Evolutionary conservation across 2,888 invertebrate species (phyloP).

Genomic region (Sarcophaga variegata): DNA sequence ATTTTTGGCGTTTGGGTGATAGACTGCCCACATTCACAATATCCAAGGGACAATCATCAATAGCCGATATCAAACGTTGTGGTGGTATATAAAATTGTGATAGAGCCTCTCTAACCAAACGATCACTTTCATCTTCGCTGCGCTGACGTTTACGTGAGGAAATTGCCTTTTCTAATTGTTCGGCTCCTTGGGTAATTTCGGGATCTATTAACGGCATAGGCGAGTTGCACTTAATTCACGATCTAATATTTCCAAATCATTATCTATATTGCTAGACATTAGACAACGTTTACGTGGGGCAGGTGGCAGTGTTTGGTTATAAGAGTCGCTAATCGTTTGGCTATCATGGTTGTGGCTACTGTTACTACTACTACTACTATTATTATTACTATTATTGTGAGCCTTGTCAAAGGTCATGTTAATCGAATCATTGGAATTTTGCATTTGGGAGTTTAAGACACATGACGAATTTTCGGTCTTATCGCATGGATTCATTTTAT

Average conservation of each 20-base stretch:
- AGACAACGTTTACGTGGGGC: slow-evolving; percentile 76
- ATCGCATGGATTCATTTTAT: slow-evolving; percentile 67
- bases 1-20: slow-evolving; percentile 61
- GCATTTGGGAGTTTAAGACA: slow-evolving; percentile 27
- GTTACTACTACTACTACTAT: slow-evolving; percentile 12
- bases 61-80: slow-evolving; percentile 86
- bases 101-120: slow-evolving; percentile 87
- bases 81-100: slow-evolving; percentile 88
- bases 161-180: slow-evolving; percentile 80
- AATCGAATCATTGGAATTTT: slow-evolving; percentile 35
- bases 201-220: slow-evolving; percentile 82
- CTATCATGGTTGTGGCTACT: slow-evolving; percentile 16
- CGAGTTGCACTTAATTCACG: slow-evolving; percentile 82
- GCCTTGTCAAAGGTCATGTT: slow-evolving; percentile 8
- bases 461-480: slow-evolving; percentile 50
- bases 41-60: slow-evolving; percentile 84
- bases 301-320: slow-evolving; percentile 4
- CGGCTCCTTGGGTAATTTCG: slow-evolving; percentile 82
- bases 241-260: slow-evolving; percentile 82
- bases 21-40: slow-evolving; percentile 73
- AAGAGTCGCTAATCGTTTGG: slow-evolving; percentile 50
- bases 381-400: slow-evolving; percentile 22
- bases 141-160: slow-evolving; percentile 82
- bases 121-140: slow-evolving; percentile 86
- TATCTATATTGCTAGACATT: slow-evolving; percentile 80